A percentile compares a stretch with the other conserved stretches of the same genome.
Conservation (phyloP, 2,888 invertebrate genomes). For the Girardia tigrina region DNA sequence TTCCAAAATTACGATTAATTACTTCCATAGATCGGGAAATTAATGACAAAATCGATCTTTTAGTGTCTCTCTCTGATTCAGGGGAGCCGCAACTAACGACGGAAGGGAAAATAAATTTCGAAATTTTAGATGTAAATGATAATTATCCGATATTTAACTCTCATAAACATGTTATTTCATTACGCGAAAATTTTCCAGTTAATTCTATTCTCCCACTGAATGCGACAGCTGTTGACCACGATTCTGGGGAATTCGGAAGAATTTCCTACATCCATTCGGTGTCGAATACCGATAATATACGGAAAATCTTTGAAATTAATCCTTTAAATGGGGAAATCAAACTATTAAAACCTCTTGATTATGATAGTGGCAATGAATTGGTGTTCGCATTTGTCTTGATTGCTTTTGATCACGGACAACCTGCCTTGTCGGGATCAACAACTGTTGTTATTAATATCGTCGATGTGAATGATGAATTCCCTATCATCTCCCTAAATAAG, state of each 20-base stretch:
- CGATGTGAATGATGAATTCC: conserved; percentile 4
- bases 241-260: not conserved
- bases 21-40: not conserved
- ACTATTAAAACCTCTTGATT: not conserved
- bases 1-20: not conserved
- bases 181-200: not conserved
- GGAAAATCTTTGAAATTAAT: not conserved
- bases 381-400: not conserved
- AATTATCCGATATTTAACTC: not conserved
- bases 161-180: not conserved
- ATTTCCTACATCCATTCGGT: not conserved
- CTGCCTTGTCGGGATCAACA: not conserved
- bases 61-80: not conserved
- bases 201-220: not conserved
- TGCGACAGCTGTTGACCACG: not conserved
- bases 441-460: not conserved
- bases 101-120: not conserved
- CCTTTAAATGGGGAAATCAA: not conserved
- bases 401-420: not conserved
- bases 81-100: not conserved
- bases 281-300: not conserved
- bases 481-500: not conserved
- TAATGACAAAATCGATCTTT: not conserved
- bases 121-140: conserved; percentile 13
- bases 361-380: conserved; percentile 18